phyloP scores from a whole-genome alignment of 2,888 invertebrate species.

The Latrodectus hesperus region DNA sequence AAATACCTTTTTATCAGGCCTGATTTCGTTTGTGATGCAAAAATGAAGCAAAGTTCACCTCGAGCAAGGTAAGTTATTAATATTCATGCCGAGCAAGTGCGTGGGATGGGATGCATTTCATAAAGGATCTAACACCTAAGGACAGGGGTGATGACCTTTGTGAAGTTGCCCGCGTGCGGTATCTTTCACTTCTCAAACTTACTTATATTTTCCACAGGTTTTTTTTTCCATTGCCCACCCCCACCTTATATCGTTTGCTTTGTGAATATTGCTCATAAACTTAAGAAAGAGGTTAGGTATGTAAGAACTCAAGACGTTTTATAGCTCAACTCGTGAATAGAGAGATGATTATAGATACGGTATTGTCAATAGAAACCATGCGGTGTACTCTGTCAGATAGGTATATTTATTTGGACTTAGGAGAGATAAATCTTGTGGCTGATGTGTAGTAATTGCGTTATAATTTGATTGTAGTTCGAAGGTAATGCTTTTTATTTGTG shows the following conservation, averaged over 20 bases:
- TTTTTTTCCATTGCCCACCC: background rate
- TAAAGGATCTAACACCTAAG: constrained; percentile 19
- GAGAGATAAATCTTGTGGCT: too few relatives aligned
- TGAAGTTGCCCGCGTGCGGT: constrained; percentile 2
- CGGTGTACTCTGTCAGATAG: too few relatives aligned
- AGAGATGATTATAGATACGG: too few relatives aligned
- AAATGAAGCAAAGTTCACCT: background rate
- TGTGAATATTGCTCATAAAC: constrained; percentile 26
- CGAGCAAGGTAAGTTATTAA: background rate
- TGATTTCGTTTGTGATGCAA: constrained; percentile 2
- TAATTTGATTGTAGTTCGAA: too few relatives aligned
- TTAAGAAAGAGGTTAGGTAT: constrained; percentile 11
- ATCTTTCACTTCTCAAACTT: background rate
- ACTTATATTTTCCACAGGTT: background rate
- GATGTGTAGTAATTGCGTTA: too few relatives aligned
- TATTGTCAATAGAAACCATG: too few relatives aligned
- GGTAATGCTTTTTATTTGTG: too few relatives aligned
- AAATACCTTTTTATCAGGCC: too few relatives aligned
- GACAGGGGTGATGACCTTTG: constrained; percentile 36
- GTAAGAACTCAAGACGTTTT: constrained; percentile 5
- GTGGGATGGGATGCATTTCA: constrained; percentile 41
- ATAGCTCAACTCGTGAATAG: too few relatives aligned
- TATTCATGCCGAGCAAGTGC: constrained; percentile 24
- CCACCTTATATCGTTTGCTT: background rate
- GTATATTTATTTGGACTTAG: too few relatives aligned